Evolutionary conservation across 2,797 vertebrate species (phyloP).

Genomic region (Trematomus bernacchii): DNA sequence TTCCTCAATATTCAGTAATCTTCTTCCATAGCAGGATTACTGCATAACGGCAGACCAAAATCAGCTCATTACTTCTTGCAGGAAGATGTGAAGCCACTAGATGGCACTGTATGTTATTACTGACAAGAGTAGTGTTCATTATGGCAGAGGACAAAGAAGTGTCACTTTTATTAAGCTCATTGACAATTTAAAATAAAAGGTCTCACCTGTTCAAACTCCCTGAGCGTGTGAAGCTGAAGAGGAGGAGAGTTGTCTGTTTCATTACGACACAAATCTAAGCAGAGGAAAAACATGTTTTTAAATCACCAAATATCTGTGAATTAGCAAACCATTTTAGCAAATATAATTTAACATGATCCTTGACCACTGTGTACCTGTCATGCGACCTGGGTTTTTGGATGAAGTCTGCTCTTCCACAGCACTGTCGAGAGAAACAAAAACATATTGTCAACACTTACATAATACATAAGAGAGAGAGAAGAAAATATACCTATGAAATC

Average conservation of each 20-base stretch:
- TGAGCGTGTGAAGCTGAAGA: slow-evolving; percentile 91
- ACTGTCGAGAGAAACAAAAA: slow-evolving; percentile 59
- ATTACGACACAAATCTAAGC: slow-evolving; percentile 83
- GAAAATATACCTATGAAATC: background rate
- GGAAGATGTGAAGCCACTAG: slow-evolving; percentile 33
- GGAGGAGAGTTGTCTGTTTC: slow-evolving; percentile 85
- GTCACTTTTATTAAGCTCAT: background rate
- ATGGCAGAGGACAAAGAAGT: background rate
- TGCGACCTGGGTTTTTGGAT: slow-evolving; percentile 77
- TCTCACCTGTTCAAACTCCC: slow-evolving; percentile 94
- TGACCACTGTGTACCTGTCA: slow-evolving; percentile 76
- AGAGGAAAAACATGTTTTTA: slow-evolving; percentile 7
- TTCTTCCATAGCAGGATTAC: background rate
- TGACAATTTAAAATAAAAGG: background rate
- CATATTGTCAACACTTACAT: slow-evolving; percentile 20
- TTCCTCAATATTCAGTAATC: background rate
- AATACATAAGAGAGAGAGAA: background rate
- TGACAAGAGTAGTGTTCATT: background rate
- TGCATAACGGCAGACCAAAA: slow-evolving; percentile 2
- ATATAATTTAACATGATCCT: background rate
- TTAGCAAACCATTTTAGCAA: background rate
- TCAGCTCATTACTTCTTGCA: slow-evolving; percentile 3
- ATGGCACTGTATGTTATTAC: slow-evolving; percentile 17
- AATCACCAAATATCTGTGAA: background rate
- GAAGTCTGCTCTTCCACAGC: slow-evolving; percentile 68